Evolutionary conservation across 2,113 vertebrate genomes (phyloP), one percentile per base, ranked within the genome.

Genomic region (Anas platyrhynchos): DNA sequence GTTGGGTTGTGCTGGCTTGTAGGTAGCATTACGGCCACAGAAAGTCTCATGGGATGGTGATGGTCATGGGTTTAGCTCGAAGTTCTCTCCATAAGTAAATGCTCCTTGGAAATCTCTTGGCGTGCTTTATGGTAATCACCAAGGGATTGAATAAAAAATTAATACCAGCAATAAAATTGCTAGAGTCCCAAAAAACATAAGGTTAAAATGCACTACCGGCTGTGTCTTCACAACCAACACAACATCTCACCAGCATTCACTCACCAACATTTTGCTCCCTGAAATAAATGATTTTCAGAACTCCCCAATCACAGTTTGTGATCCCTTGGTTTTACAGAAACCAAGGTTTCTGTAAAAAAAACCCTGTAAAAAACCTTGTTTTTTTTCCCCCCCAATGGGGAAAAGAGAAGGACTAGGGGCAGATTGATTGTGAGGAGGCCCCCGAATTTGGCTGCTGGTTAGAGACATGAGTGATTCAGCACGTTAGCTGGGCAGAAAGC

Each of bases 11-110:
- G 67, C 67, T 68, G 25, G 44, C 31, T 8, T 2, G 3, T 36
- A 32, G 17, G 46, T 32, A 67, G 27, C 7, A 34, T 43, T 4
- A 2, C 23, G 79, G n/a, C 20, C 80, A 44, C 0, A 0, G 50
- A 63, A 77, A 31, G 18, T n/a, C 69, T 62, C 79, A 77, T 32
- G 50, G 3, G 2, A 55, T 41, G 1, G 1, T 3, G 44, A 41
- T 41, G 41, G 41, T 13, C 41, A 41, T 41, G 41, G 41, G 12
- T 41, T 10, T 22, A 22, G 29, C 44, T 56, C 32, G 17, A 56
- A 38, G 7, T 21, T 68, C 81, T 88, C 67, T 66, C 25, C 36
- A 22, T 20, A 52, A 71, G 65, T 18, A 86, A 86, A 61, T 54
- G 22, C 46, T 34, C 26, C 21, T 22, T 61, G 32, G 16, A 77